These are phyloP conservation scores for Hedya salicella DNA, from an alignment of 2,888 invertebrate species.

Conservation along the genomic window DNA sequence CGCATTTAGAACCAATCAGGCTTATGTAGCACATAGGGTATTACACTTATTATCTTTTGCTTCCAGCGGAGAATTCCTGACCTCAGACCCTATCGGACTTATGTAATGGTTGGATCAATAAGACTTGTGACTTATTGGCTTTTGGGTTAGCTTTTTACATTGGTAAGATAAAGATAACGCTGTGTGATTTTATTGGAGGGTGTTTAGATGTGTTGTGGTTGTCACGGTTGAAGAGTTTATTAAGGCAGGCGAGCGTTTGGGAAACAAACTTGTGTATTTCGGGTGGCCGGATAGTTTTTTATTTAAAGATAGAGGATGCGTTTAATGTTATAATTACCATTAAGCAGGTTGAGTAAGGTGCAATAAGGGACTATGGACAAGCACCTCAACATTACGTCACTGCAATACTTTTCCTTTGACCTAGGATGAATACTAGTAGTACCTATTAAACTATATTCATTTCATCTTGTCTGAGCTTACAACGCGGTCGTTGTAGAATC, in stretches of 20 bases:
- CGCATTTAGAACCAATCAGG: not conserved
- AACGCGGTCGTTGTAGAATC: too few relatives aligned
- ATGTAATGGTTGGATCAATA: not conserved
- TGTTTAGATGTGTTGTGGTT: conserved; percentile 19
- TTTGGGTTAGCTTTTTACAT: not conserved
- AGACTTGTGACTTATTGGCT: not conserved
- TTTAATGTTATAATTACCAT: too few relatives aligned
- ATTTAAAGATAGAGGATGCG: too few relatives aligned
- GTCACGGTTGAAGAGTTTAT: conserved; percentile 11
- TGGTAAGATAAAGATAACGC: conserved; percentile 20
- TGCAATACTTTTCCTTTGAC: too few relatives aligned
- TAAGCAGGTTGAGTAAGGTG: too few relatives aligned
- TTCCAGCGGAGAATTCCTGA: not conserved
- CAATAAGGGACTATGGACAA: too few relatives aligned
- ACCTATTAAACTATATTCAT: too few relatives aligned
- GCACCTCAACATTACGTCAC: too few relatives aligned
- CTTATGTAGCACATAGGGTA: not conserved
- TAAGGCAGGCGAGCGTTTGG: conserved; percentile 6
- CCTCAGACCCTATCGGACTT: not conserved
- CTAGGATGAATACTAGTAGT: too few relatives aligned
- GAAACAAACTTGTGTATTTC: not conserved
- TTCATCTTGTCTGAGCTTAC: too few relatives aligned
- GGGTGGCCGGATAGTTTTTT: conserved; percentile 10
- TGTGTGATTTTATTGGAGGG: conserved; percentile 21
- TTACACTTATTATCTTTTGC: not conserved